phyloP scores from a whole-genome alignment of 1,140 invertebrate genomes.

The Hylaeus volcanicus region DNA sequence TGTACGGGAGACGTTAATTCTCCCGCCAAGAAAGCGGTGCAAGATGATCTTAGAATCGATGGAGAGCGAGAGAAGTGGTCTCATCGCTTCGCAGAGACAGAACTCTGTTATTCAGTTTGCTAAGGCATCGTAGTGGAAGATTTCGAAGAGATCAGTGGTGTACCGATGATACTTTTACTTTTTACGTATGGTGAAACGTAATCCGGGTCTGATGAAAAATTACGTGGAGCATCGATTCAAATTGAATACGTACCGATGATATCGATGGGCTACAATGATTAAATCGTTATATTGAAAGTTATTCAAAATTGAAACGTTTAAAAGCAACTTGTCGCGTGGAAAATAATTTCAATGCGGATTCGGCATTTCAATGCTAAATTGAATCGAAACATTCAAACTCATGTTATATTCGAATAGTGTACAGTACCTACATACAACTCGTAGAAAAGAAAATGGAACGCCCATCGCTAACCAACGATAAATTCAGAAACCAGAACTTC shows the following conservation, averaged over 20 bases:
- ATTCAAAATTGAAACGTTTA: not conserved
- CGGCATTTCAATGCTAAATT: not conserved
- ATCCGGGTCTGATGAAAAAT: not conserved
- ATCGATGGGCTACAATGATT: constrained; percentile 14
- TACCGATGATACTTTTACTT: constrained; percentile 7
- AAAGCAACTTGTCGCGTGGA: not conserved
- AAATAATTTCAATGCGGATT: not conserved
- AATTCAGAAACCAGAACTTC: not conserved
- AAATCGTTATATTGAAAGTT: not conserved
- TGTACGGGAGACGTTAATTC: constrained; percentile 83
- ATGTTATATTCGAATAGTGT: not conserved
- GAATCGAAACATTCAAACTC: not conserved
- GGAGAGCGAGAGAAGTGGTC: constrained; percentile 79
- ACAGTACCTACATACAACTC: no score
- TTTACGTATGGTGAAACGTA: not conserved
- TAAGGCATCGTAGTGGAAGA: constrained; percentile 82
- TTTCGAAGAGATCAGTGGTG: not conserved
- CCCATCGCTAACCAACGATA: constrained; percentile 1
- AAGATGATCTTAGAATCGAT: constrained; percentile 89
- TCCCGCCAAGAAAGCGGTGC: constrained; percentile 88
- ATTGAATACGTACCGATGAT: not conserved
- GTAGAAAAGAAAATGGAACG: not conserved
- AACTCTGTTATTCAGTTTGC: constrained; percentile 92
- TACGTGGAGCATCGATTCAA: no score
- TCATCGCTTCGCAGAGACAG: constrained; percentile 82